Base-by-base conservation (phyloP, 2,113 vertebrate species). In the Neoarius graeffei region DNA sequence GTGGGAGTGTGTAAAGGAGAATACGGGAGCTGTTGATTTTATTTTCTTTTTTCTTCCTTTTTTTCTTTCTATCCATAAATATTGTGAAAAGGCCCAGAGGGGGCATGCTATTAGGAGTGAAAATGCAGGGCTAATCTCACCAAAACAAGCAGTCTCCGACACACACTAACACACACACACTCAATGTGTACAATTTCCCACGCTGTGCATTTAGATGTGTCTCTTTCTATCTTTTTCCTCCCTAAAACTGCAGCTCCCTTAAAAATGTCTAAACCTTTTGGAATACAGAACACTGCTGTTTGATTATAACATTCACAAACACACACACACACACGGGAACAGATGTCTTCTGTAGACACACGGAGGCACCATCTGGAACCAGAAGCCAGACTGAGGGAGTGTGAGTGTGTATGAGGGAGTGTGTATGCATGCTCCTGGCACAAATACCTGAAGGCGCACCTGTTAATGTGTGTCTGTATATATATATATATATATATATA, bases 271-370 rank as follows among this genome's bases (percentile, higher is more conserved):
- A 80, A 59, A 85, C 20, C 59, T 54, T 79, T 52, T 88, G 56
- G 9, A 85, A 23, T 64, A 79, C 71, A 67, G 69, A 83, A 73
- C 42, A 85, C 62, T 86, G 48, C 59, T 77, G 59, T 79, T 62
- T 77, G 88, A 89, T 89, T 86, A 86, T 86, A 85, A 84, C 88
- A 85, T 71, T 62, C 19, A 27, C 2, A 10, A 15, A 54, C 42
- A 64, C 60, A 57, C 42, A 19, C 84, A 76, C 66, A 69, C 30
- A 88, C 35, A 85, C 59, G 11, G 25, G 27, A 95, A 92, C 95
- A 95, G 95, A 96, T 95, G 95, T 95, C 95, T 94, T 93, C 93
- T 94, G 93, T 92, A 94, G 94, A 95, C 94, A 95, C 95, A 96
- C 93, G 92, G 93, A 95, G 92, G 92, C 88, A 89, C 94, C 95